Evolutionary conservation across 2,797 vertebrate genomes (phyloP), one percentile per base, ranked within the genome.

Genomic region (Morus bassanus): DNA sequence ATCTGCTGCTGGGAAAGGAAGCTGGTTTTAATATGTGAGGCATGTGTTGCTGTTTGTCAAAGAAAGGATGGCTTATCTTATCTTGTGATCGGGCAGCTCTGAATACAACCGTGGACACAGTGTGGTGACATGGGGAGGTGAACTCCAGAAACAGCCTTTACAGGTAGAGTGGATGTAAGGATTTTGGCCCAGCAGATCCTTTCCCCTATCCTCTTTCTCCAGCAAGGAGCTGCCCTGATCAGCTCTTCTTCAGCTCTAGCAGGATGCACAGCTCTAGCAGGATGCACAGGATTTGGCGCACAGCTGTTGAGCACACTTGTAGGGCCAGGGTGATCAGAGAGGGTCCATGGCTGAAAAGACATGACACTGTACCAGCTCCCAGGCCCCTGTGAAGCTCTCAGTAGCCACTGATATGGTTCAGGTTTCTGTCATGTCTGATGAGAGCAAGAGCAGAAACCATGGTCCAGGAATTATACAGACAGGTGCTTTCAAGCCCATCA

Each of bases 71-170:
- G 19, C 24, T 79, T 93, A 80, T 84, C 90, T 89, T 91, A 85
- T 68, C 85, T 84, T 45, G 51, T 31, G 53, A 76, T 70, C 1
- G 0, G 41, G 56, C 80, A 77, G 45, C 72, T 73, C 59, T 51
- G 63, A 81, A 51, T 57, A 24, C 60, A 84, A 4, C 81, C 2
- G 1, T 17, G 67, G 85, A 45, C 83, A 73, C 0, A 1, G 31
- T 8, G 5, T 0, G 0, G 28, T 48, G 65, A 69, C 81, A 70
- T 0, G 0, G 43, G 8, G 37, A 85, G 35, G 45, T 72, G 50
- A 93, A 65, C 37, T 93, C 45, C 65, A 84, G 75, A 46, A 51
- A 53, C 13, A 53, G 22, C 30, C 10, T n/a, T 39, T 46, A 39
- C 35, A 65, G 51, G 41, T 50, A 41, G 10, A 91, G 25, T 5